Conservation (phyloP, 1,140 invertebrate genomes). For the Bilobella aurantiaca region DNA sequence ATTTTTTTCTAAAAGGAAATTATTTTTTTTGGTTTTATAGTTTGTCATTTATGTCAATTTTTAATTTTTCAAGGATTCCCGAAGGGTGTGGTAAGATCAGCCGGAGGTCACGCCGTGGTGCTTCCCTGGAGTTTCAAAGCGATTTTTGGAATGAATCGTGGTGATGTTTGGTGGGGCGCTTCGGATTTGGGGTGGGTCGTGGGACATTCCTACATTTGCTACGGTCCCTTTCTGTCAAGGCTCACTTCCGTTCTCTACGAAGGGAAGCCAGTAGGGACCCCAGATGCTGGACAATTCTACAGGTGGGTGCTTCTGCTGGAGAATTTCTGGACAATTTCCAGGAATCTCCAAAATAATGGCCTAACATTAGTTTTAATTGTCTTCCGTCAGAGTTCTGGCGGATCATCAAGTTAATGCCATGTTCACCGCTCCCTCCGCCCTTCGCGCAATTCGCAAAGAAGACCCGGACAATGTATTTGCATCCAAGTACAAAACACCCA, state of each 20-base stretch:
- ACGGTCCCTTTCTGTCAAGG: slow-evolving; percentile 82
- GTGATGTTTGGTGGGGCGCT: slow-evolving; percentile 77
- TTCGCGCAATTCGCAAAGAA: slow-evolving; percentile 66
- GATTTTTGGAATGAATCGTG: slow-evolving; percentile 73
- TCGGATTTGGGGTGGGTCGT: slow-evolving; percentile 91
- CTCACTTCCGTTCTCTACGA: slow-evolving; percentile 87
- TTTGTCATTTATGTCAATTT: slow-evolving; percentile 37
- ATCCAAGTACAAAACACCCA: slow-evolving; percentile 56
- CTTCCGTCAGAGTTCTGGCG: slow-evolving; percentile 60
- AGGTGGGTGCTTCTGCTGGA: too few relatives aligned
- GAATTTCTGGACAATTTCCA: too few relatives aligned
- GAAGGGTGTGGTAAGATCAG: slow-evolving; percentile 90
- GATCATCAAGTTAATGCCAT: slow-evolving; percentile 72
- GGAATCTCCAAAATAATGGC: background rate
- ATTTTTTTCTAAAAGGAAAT: too few relatives aligned
- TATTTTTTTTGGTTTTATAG: too few relatives aligned
- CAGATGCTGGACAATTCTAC: slow-evolving; percentile 80
- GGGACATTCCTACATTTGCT: slow-evolving; percentile 90
- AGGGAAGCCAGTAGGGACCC: slow-evolving; percentile 86
- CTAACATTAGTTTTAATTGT: background rate
- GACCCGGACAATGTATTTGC: slow-evolving; percentile 59
- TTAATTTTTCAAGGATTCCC: slow-evolving; percentile 86
- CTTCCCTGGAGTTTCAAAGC: slow-evolving; percentile 79
- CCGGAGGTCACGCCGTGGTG: slow-evolving; percentile 68
- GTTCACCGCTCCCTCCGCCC: slow-evolving; percentile 81